Evolutionary conservation across 2,113 vertebrate genomes (phyloP), one percentile per base, ranked within the genome.

Genomic region (Myodes glareolus): DNA sequence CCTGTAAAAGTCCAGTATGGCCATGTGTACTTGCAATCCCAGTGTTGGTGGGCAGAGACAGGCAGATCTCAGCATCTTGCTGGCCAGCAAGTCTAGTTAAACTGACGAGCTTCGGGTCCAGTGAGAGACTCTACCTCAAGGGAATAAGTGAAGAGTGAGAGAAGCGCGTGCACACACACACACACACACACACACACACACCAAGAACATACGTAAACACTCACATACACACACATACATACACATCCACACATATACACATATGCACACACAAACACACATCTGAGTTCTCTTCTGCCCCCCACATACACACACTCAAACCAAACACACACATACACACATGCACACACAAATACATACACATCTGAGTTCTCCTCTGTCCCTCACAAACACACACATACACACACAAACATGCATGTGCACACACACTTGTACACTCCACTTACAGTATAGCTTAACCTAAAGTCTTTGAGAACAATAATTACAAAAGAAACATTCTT

Each of bases 401-500:
- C 72, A 42, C 39, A 75, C 21, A 75, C 23, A 76, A 42, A 45
- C 75, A 76, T 2, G 27, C 75, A 16, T 58, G 55, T 58, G 55
- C 75, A 47, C 72, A 73, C n/a, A 73, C 21, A 73, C 33, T 36
- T 70, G 10, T 14, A 52, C 11, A n/a, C 10, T 23, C 36, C 5
- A 58, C 21, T 75, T 19, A 94, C 39, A 61, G 14, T 36, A 55
- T 10, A 92, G 16, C 25, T 19, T 33, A 73, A 80, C 29, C 12
- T 50, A 91, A 76, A 76, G 42, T 76, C 80, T 94, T 95, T 96
- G 85, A 89, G 86, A 88, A 14, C 55, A 96, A 95, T 31, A 88
- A 95, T 75, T 84, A 21, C 27, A 90, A 50, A 17, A 89, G 55
- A 93, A 94, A 88, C 55, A 52, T 65, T 65, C 63, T 33, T 68